These are phyloP conservation scores for Brachionus paranguensis DNA, from an alignment of 1,140 invertebrate species.

Conservation along the genomic window DNA sequence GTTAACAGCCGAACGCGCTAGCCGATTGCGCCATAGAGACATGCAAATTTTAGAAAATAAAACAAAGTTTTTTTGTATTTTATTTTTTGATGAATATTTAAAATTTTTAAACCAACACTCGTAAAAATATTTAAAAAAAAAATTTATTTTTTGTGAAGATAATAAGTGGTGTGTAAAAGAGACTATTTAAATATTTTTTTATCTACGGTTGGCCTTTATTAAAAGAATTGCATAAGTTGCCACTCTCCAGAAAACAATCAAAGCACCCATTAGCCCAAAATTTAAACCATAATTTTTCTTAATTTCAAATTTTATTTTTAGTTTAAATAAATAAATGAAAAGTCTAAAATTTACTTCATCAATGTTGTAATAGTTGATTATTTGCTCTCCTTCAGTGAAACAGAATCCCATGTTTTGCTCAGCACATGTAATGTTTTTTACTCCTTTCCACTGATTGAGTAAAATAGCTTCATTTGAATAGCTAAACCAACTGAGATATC, in stretches of 20 bases:
- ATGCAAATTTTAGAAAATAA: no score
- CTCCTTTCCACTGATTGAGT: conserved; percentile 32
- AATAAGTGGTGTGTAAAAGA: background rate
- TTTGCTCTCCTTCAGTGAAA: background rate
- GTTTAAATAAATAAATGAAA: background rate
- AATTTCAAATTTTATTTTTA: background rate
- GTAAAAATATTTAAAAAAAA: no score
- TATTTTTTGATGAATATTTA: no score
- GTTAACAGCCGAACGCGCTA: no score
- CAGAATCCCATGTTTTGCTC: background rate
- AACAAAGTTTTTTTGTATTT: no score
- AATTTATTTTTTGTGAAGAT: no score
- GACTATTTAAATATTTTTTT: background rate
- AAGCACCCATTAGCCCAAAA: background rate
- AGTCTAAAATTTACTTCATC: background rate
- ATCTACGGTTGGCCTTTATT: background rate
- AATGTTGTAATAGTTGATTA: conserved; percentile 25
- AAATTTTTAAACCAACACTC: no score
- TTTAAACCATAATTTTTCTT: background rate
- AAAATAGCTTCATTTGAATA: conserved; percentile 16
- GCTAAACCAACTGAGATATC: conserved; percentile 20
- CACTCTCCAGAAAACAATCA: conserved; percentile 16
- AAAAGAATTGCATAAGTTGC: background rate
- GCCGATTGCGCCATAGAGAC: no score
- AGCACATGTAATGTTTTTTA: conserved; percentile 4